Base-by-base conservation (phyloP, 1,140 invertebrate genomes). In the Drosophila varians region DNA sequence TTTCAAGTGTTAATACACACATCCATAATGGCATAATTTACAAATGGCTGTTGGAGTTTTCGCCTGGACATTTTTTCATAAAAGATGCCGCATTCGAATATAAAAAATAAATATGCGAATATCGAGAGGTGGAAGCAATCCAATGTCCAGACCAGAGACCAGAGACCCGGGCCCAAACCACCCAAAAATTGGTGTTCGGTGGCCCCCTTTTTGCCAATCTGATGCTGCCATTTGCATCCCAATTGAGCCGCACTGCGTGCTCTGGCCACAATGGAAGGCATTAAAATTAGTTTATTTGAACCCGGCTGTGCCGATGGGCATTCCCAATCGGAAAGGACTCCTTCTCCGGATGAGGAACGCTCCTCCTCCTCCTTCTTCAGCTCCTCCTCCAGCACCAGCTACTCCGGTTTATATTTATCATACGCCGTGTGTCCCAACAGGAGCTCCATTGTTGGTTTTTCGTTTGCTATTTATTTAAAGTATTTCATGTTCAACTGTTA, bases 201-300 rank as follows among this genome's bases (percentile, higher is more conserved):
- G 4, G 9, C 21, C 12, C 49, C 23, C 11, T 1, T 11, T 31
- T 28, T 2, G 0, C 16, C 47, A 42, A 46, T 47, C 31, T 31
- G 40, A 26, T 49, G 77, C 51, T 73, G 48, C 60, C 68, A 84
- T 43, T 78, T 65, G 79, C 56, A 69, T 71, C 61, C 60, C 71
- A 76, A 84, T 84, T 84, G 79, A 84, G 79, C 79, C 77, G 40
- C 71, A 76, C 66, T 84, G 79, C 79, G 79, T 84, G 79, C 75
- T 65, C 40, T 46, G 55, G 52, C 72, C 71, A 69, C 68, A 75
- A 77, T 64, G 61, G 60, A 71, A 79, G 79, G 79, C 73, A 84
- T 84, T 84, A 84, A 84, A 84, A 84, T 84, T 86, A 86, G 79
- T 86, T 86, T 84, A 86, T 79, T 84, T 84, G 75, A 84, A 68